Evolutionary conservation across 2,113 vertebrate genomes (phyloP).

Genomic region (Xenopus borealis): DNA sequence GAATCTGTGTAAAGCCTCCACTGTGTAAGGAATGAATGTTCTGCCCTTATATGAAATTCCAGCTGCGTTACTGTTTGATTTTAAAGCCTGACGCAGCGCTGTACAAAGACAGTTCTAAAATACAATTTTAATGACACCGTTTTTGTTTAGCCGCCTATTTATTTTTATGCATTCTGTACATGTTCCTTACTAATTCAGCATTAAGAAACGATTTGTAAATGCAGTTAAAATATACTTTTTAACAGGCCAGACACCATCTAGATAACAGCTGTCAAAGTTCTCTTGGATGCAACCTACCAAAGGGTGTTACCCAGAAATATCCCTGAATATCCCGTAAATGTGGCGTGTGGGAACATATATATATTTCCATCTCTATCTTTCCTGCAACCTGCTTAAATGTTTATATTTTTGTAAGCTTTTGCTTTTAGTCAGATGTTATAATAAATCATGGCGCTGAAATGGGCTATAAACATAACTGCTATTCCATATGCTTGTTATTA

Average conservation of each 20-base stretch:
- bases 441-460: constrained; percentile 7
- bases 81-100: constrained; percentile 49
- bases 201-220: constrained; percentile 25
- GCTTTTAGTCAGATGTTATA: background rate
- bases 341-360: background rate
- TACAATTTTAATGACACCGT: constrained; percentile 38
- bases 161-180: constrained; percentile 39
- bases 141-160: constrained; percentile 25
- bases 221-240: background rate
- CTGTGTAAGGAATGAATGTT: constrained; percentile 18
- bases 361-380: background rate
- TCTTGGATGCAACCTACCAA: background rate
- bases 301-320: background rate
- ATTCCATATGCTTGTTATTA: constrained; percentile 21
- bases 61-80: constrained; percentile 51
- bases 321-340: background rate
- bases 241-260: background rate
- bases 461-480: background rate
- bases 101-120: constrained; percentile 42
- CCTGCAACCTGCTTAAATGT: background rate
- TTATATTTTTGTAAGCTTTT: background rate
- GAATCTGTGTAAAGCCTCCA: constrained; percentile 25
- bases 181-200: constrained; percentile 13
- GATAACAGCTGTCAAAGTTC: background rate
- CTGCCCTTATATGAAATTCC: constrained; percentile 25